Conservation (phyloP, 2,113 vertebrate genomes). For the Aviceda subcristata region DNA sequence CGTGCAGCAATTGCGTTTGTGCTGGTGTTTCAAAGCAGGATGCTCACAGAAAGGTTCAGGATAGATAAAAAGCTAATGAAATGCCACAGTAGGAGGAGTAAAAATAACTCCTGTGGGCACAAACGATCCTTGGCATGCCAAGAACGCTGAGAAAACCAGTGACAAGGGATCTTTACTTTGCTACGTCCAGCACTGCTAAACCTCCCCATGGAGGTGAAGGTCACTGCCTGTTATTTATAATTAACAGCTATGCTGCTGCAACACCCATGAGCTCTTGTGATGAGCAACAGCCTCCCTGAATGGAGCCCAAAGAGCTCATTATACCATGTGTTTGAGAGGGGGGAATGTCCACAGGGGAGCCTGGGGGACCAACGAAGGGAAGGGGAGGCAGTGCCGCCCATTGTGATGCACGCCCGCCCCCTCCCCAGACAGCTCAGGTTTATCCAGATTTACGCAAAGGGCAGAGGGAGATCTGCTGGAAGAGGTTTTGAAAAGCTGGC, state of each 20-base stretch:
- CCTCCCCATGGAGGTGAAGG: neutral
- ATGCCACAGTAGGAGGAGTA: neutral
- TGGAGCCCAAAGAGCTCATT: accelerated
- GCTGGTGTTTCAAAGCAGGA: neutral
- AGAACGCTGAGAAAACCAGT: neutral
- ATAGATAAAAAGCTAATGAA: neutral
- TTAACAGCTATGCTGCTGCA: neutral
- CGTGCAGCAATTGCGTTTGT: accelerated
- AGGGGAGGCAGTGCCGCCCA: accelerated
- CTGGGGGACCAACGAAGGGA: accelerated
- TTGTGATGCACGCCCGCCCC: accelerated
- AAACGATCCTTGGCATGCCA: neutral
- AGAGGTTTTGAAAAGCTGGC: neutral
- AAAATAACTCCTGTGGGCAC: neutral
- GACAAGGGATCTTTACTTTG: neutral
- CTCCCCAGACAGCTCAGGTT: neutral
- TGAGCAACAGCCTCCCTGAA: neutral
- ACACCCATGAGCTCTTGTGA: accelerated
- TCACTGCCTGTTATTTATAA: neutral
- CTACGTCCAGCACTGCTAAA: neutral
- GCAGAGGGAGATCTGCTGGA: neutral
- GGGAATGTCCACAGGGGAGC: accelerated
- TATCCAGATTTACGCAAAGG: neutral
- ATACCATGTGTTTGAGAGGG: accelerated
- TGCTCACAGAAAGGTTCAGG: neutral